Evolutionary conservation across 2,113 vertebrate genomes (phyloP).

Genomic region (Hydropotes inermis): DNA sequence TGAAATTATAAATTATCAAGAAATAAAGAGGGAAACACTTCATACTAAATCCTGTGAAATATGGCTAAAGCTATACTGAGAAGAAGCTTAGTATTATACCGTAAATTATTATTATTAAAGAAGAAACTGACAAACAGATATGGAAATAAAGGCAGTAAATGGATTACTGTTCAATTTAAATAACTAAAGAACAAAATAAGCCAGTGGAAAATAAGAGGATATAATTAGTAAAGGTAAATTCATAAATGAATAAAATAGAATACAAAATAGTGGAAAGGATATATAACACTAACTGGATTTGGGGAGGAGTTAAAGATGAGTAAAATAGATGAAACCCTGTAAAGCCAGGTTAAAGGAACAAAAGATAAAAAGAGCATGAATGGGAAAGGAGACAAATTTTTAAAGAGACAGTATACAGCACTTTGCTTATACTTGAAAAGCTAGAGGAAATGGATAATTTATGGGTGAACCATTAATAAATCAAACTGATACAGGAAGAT

Average conservation of each 20-base stretch:
- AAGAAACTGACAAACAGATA: background rate
- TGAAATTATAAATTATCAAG: background rate
- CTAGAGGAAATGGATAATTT: background rate
- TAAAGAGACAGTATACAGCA: background rate
- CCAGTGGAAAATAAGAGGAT: background rate
- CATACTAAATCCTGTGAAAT: background rate
- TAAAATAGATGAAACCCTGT: background rate
- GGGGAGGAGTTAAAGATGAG: background rate
- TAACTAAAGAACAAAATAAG: background rate
- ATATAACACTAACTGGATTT: background rate
- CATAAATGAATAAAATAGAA: constrained; percentile 2
- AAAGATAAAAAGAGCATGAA: background rate
- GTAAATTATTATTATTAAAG: background rate
- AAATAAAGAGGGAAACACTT: background rate
- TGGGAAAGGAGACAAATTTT: background rate
- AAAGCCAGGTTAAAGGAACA: background rate
- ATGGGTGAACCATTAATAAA: background rate
- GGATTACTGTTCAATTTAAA: background rate
- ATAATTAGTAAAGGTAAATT: constrained; percentile 18
- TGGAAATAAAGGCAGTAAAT: background rate
- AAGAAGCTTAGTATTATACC: background rate
- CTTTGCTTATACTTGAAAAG: background rate
- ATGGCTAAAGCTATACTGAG: background rate
- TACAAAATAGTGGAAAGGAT: background rate
- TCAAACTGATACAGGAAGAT: background rate